Evolutionary conservation across 2,113 vertebrate genomes (phyloP).

Genomic region (Gobio gobio): DNA sequence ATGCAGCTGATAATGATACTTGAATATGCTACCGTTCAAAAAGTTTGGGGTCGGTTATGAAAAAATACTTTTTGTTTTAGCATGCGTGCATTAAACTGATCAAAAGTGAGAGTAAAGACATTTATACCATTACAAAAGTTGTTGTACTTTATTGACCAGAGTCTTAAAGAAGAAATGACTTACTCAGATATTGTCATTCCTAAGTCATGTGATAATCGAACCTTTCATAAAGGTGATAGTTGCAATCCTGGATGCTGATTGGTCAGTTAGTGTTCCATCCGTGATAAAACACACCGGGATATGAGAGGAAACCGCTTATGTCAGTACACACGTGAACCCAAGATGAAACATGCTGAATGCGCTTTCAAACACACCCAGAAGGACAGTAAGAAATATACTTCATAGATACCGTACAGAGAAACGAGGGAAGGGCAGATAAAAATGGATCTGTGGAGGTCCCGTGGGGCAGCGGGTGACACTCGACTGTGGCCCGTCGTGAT

Average conservation of each 20-base stretch:
- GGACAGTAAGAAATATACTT: constrained; percentile 33
- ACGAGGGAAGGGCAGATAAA: constrained; percentile 53
- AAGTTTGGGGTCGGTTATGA: too few relatives aligned
- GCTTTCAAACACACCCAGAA: constrained; percentile 9
- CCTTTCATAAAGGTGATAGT: too few relatives aligned
- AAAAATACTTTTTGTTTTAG: too few relatives aligned
- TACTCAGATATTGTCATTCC: too few relatives aligned
- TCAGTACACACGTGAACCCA: not conserved
- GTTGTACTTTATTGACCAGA: too few relatives aligned
- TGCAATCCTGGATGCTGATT: not conserved
- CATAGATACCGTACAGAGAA: not conserved
- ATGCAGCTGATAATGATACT: not conserved
- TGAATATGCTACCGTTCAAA: too few relatives aligned
- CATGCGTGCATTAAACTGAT: too few relatives aligned
- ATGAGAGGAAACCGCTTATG: not conserved
- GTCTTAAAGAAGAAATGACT: too few relatives aligned
- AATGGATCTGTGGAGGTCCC: constrained; percentile 40
- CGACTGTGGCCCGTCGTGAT: constrained; percentile 34
- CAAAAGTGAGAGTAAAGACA: too few relatives aligned
- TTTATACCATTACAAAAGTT: too few relatives aligned
- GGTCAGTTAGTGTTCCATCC: not conserved
- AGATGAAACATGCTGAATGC: constrained; percentile 33
- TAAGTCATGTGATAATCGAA: too few relatives aligned
- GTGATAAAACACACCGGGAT: not conserved
- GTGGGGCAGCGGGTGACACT: constrained; percentile 22